Conservation (phyloP, 2,888 invertebrate genomes). For the Euclidia mi region DNA sequence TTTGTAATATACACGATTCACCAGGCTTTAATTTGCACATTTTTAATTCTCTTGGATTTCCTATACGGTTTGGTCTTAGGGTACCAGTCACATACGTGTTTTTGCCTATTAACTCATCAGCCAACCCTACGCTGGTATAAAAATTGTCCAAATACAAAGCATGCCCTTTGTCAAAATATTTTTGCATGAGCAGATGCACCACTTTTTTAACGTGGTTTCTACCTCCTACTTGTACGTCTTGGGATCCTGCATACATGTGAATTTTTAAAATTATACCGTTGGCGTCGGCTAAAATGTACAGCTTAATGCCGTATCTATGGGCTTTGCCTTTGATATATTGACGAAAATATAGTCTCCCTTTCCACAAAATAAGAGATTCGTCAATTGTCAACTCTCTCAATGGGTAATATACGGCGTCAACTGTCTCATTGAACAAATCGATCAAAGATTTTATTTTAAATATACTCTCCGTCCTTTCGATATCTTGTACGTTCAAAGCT, state of each 20-base stretch:
- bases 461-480: conserved; percentile 40
- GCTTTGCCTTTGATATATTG: conserved; percentile 48
- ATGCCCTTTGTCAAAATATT: conserved; percentile 41
- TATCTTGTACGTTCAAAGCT: conserved; percentile 44
- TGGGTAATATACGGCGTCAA: conserved; percentile 43
- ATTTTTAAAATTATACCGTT: conserved; percentile 45
- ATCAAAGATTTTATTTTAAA: conserved; percentile 50
- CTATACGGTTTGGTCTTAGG: conserved; percentile 38
- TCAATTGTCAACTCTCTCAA: conserved; percentile 41
- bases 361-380: conserved; percentile 48
- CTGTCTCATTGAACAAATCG: conserved; percentile 44
- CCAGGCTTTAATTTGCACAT: conserved; percentile 28
- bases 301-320: conserved; percentile 36
- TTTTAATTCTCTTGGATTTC: conserved; percentile 34
- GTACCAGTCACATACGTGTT: conserved; percentile 47
- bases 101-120: conserved; percentile 41
- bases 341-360: conserved; percentile 43
- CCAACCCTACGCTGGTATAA: conserved; percentile 44
- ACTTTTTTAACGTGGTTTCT: conserved; percentile 41
- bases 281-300: conserved; percentile 46
- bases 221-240: conserved; percentile 34
- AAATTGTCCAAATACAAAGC: conserved; percentile 41
- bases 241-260: conserved; percentile 47
- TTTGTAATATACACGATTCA: conserved; percentile 41
- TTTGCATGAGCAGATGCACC: conserved; percentile 37